Evolutionary conservation across 2,113 vertebrate genomes (phyloP).

Genomic region (Pseudonaja textilis): DNA sequence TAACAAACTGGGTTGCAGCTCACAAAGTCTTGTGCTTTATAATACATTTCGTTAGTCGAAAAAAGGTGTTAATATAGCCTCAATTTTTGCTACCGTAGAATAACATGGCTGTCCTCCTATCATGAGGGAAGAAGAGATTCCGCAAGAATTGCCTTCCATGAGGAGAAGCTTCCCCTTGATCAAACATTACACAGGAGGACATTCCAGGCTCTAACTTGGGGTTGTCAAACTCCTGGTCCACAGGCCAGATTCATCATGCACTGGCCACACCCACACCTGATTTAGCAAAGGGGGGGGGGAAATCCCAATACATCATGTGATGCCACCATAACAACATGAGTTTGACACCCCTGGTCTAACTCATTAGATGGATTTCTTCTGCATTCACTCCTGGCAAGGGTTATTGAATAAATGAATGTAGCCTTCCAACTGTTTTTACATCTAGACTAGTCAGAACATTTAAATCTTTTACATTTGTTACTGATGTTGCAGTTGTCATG

Average conservation of each 20-base stretch:
- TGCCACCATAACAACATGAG: no score
- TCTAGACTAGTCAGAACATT: background rate
- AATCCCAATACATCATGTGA: no score
- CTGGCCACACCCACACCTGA: no score
- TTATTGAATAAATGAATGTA: background rate
- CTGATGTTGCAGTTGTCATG: background rate
- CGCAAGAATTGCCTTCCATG: background rate
- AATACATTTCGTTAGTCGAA: background rate
- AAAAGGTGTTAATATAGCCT: background rate
- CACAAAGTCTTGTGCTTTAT: background rate
- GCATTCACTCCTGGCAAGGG: background rate
- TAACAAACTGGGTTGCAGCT: background rate
- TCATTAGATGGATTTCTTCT: background rate
- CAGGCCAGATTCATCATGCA: no score
- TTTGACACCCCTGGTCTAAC: no score
- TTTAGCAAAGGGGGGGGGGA: no score
- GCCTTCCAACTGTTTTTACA: background rate
- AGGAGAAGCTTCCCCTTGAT: background rate
- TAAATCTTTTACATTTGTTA: background rate
- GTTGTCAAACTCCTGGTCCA: no score
- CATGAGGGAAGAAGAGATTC: background rate
- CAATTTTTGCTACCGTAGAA: background rate
- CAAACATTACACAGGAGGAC: background rate
- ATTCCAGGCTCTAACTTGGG: background rate
- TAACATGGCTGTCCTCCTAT: background rate